Conservation (phyloP, 1,140 invertebrate genomes). For the Zaprionus tsacasi region DNA sequence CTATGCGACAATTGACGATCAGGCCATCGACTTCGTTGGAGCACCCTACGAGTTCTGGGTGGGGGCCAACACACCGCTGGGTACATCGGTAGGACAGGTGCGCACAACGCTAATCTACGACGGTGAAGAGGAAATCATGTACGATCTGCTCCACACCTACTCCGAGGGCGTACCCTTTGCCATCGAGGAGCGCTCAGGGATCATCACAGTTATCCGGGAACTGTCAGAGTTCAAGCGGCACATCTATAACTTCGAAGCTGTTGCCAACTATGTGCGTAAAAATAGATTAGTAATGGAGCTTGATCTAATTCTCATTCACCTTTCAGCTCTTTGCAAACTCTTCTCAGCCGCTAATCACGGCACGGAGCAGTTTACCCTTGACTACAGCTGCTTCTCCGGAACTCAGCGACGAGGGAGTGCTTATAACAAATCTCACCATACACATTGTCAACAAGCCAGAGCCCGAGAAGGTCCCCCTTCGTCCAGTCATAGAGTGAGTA, state of each 20-base stretch:
- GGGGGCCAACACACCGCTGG: conserved; percentile 91
- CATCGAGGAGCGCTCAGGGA: conserved; percentile 94
- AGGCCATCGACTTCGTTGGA: conserved; percentile 92
- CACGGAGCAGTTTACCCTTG: conserved; percentile 58
- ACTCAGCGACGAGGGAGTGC: conserved; percentile 85
- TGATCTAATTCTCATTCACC: background rate
- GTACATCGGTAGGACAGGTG: conserved; percentile 94
- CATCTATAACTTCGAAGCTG: conserved; percentile 92
- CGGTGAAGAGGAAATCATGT: conserved; percentile 88
- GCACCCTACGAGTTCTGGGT: conserved; percentile 96
- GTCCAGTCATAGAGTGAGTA: conserved; percentile 88
- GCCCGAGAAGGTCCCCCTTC: conserved; percentile 86
- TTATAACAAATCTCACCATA: conserved; percentile 92
- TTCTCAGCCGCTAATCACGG: conserved; percentile 55
- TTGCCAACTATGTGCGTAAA: conserved; percentile 87
- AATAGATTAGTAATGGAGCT: background rate
- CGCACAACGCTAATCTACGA: conserved; percentile 87
- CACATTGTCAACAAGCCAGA: conserved; percentile 91
- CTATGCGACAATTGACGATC: conserved; percentile 85
- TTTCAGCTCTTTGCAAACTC: conserved; percentile 73
- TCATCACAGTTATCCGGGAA: conserved; percentile 92
- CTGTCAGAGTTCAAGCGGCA: conserved; percentile 88
- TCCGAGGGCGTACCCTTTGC: conserved; percentile 94
- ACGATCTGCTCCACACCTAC: conserved; percentile 92
- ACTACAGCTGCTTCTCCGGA: conserved; percentile 62